Evolutionary conservation across 2,113 vertebrate species (phyloP).

Genomic region (Onychostruthus taczanowskii): DNA sequence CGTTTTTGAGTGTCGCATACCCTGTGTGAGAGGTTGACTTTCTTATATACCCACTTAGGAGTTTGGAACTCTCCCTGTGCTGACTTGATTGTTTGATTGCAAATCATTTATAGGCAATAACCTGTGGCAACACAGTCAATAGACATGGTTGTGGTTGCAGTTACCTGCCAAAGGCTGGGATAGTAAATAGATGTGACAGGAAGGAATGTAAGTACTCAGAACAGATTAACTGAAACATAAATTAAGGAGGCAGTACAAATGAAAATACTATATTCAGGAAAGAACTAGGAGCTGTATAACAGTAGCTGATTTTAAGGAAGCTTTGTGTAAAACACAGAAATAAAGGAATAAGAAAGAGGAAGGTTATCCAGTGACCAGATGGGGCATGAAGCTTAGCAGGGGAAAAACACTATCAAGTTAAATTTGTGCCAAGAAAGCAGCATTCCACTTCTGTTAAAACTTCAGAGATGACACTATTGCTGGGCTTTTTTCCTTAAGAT

Average conservation of each 20-base stretch:
- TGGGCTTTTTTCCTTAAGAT: background rate
- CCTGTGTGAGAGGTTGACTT: background rate
- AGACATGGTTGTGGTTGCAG: background rate
- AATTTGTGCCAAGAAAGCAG: background rate
- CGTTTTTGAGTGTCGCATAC: background rate
- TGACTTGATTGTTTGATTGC: background rate
- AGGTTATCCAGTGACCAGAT: background rate
- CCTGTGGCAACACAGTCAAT: background rate
- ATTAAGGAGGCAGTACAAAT: background rate
- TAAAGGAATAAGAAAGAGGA: background rate
- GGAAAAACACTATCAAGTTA: background rate
- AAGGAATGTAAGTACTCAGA: background rate
- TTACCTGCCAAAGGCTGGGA: background rate
- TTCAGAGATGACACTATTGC: background rate
- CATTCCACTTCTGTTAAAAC: background rate
- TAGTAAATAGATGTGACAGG: background rate
- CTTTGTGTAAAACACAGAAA: background rate
- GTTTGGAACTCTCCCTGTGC: background rate
- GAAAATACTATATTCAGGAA: background rate
- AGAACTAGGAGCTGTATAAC: background rate
- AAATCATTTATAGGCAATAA: background rate
- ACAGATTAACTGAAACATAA: background rate
- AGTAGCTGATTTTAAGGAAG: background rate
- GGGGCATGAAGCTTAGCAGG: accelerated
- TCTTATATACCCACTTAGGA: background rate